Conservation (phyloP, 2,888 invertebrate species). For the Tinea pellionella region DNA sequence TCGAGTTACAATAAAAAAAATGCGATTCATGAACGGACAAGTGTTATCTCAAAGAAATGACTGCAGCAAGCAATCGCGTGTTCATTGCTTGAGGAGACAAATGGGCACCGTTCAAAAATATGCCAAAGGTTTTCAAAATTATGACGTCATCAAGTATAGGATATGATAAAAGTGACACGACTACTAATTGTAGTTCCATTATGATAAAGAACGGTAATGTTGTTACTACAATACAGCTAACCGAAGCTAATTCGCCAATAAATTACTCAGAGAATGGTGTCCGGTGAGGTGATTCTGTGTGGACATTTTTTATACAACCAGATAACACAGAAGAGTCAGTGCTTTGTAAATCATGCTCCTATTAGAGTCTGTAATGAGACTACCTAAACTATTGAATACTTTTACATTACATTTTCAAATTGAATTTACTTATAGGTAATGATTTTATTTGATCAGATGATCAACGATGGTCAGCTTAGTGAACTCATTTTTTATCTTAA, state of each 20-base stretch:
- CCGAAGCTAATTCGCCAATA: conserved; percentile 37
- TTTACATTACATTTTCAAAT: background rate
- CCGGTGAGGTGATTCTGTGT: conserved; percentile 24
- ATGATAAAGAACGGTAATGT: conserved; percentile 29
- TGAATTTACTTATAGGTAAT: background rate
- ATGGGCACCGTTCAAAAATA: no score
- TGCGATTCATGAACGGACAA: no score
- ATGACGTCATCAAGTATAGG: no score
- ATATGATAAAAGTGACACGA: background rate
- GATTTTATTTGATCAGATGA: background rate
- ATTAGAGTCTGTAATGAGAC: background rate
- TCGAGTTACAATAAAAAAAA: no score
- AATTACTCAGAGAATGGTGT: conserved; percentile 40
- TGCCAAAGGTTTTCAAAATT: no score
- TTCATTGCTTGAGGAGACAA: no score
- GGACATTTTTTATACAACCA: conserved; percentile 26
- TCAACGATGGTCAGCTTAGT: background rate
- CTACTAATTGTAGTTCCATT: background rate
- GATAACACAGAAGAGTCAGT: background rate
- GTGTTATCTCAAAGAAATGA: no score
- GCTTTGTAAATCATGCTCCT: conserved; percentile 1
- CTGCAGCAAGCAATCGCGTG: no score
- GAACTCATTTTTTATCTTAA: background rate
- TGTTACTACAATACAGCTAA: conserved; percentile 29
- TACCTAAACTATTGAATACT: background rate